Conservation (phyloP, 2,888 invertebrate genomes). For the Agapetus fuscipes region DNA sequence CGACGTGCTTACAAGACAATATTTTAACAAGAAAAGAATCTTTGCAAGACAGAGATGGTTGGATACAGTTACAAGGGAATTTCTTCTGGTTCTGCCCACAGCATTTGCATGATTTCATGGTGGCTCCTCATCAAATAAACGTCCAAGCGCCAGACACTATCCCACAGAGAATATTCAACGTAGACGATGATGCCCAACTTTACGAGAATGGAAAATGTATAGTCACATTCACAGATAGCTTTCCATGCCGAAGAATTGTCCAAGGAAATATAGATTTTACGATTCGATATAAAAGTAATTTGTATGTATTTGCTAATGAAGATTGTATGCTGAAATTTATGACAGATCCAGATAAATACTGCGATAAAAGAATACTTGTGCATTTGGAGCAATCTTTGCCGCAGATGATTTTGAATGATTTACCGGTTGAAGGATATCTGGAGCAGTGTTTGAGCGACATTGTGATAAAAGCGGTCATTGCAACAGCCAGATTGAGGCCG, state of each 20-base stretch:
- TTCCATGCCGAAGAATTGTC: slow-evolving; percentile 37
- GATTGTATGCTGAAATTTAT: slow-evolving; percentile 46
- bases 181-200: slow-evolving; percentile 31
- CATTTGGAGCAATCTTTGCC: slow-evolving; percentile 32
- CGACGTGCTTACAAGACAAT: slow-evolving; percentile 43
- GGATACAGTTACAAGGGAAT: slow-evolving; percentile 43
- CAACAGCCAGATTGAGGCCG: slow-evolving; percentile 44
- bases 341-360: slow-evolving; percentile 40
- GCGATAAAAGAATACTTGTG: slow-evolving; percentile 34
- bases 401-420: slow-evolving; percentile 33
- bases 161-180: too few species aligned
- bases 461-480: slow-evolving; percentile 44
- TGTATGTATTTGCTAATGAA: slow-evolving; percentile 47
- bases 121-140: too few species aligned
- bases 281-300: slow-evolving; percentile 37
- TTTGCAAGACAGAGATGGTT: slow-evolving; percentile 43
- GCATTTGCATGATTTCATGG: slow-evolving; percentile 41
- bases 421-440: slow-evolving; percentile 50
- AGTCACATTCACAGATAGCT: slow-evolving; percentile 48
- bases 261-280: slow-evolving; percentile 39
- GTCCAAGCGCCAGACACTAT: too few species aligned
- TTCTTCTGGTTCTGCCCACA: slow-evolving; percentile 53
- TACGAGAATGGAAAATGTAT: slow-evolving; percentile 50
- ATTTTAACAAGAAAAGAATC: slow-evolving; percentile 32
- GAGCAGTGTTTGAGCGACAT: slow-evolving; percentile 49